Conservation (phyloP, 1,140 invertebrate species). For the Piezodorus guildinii region DNA sequence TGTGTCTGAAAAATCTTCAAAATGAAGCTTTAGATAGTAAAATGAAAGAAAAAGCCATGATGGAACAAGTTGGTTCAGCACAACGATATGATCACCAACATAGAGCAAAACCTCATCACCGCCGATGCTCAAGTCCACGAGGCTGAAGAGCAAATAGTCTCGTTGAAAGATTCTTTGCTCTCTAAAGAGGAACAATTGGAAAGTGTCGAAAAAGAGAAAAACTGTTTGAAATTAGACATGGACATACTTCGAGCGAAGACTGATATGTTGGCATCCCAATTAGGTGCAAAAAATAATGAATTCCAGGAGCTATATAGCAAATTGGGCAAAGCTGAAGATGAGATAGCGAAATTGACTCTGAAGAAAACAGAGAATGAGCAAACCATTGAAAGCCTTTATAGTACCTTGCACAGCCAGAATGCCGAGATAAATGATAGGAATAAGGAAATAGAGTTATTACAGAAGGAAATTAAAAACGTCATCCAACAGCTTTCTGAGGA, state of each 20-base stretch:
- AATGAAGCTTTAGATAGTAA: not conserved
- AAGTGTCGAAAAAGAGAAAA: not conserved
- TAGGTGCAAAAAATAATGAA: not conserved
- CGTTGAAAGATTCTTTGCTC: not conserved
- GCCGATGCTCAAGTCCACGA: not conserved
- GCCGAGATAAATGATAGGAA: not conserved
- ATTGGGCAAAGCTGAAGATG: not conserved
- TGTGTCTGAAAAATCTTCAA: not conserved
- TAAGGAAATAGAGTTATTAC: not conserved
- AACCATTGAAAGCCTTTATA: not conserved
- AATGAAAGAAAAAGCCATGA: not conserved
- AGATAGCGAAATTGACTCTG: not conserved
- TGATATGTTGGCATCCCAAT: not conserved
- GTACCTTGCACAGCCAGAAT: conserved; percentile 1
- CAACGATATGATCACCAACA: not conserved
- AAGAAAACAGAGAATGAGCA: not conserved
- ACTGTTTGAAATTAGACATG: not conserved
- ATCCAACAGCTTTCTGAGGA: not conserved
- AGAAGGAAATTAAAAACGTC: not conserved
- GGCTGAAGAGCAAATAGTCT: not conserved
- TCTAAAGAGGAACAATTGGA: not conserved
- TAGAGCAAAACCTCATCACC: not conserved
- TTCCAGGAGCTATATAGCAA: not conserved
- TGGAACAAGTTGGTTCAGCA: not conserved
- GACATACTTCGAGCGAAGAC: not conserved